Evolutionary conservation across 2,797 vertebrate species (phyloP), one percentile per base, ranked within the genome.

Genomic region (Alauda arvensis): DNA sequence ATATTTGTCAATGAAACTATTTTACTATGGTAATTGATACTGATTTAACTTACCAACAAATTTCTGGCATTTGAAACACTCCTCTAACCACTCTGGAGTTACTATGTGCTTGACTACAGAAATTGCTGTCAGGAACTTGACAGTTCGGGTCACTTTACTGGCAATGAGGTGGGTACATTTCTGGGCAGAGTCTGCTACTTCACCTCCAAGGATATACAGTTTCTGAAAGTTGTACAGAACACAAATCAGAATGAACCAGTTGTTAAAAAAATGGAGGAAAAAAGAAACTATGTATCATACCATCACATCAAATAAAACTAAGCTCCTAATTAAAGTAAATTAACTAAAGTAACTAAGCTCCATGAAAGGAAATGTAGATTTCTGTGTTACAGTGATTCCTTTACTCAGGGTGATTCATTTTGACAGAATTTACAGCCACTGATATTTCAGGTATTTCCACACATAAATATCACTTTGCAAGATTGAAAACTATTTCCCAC

Each of bases 51-150:
- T 93, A 99, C 99, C 99, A 24, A 98, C 94, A 95, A 99, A 99
- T 83, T 97, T 98, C 96, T 99, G 98, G 88, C 97, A 96, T 93
- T 98, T 99, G 97, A 98, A 99, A 94, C 99, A 98, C 72, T 99
- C 99, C 79, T 99, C 99, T 80, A 99, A 96, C 99, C 99, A 99
- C 45, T 99, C 99, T 0, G 98, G 98, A 23, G 98, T 99, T 67
- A 99, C 97, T 6, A 99, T 98, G 96, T 99, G 98, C 95, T 98
- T 98, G 57, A 98, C 99, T 61, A 99, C 96, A 10, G 99, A 99
- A 95, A 99, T 97, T 28, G 99, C 98, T 1, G 98, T 99, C 85
- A 99, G 98, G 96, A 99, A 99, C 94, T 99, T 99, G 75, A 99
- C 98, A 0, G 99, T 99, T 65, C 99, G 98, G 0, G 98, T 99